Evolutionary conservation across 1,140 invertebrate genomes (phyloP).

Genomic region (Lordiphosa clarofinis): DNA sequence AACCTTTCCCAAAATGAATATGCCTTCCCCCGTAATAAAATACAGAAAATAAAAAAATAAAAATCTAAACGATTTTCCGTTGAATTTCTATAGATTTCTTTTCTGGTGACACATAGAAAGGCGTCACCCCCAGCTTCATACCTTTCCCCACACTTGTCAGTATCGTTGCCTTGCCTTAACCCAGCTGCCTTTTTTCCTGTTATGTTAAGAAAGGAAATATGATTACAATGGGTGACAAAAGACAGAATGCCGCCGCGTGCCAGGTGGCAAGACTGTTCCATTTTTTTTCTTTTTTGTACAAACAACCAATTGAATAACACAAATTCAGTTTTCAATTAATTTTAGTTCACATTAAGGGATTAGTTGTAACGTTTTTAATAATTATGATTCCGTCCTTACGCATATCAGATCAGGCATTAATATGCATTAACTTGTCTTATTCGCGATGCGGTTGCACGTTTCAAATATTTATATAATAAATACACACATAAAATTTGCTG

Average conservation of each 20-base stretch:
- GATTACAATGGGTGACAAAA: slow-evolving; percentile 67
- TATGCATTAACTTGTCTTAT: slow-evolving; percentile 18
- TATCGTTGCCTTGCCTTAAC: neutral
- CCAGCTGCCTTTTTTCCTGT: slow-evolving; percentile 35
- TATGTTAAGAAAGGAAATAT: slow-evolving; percentile 41
- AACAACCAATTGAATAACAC: neutral
- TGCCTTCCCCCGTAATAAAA: no score
- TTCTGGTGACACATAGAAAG: slow-evolving; percentile 1
- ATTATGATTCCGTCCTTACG: neutral
- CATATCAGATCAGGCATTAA: slow-evolving; percentile 34
- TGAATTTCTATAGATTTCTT: slow-evolving; percentile 29
- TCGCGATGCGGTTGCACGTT: slow-evolving; percentile 20
- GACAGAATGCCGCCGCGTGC: slow-evolving; percentile 28
- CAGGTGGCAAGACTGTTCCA: slow-evolving; percentile 46
- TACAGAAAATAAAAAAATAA: no score
- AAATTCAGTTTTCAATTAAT: slow-evolving; percentile 1
- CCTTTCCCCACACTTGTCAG: neutral
- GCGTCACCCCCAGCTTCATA: slow-evolving; percentile 1
- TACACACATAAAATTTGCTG: slow-evolving; percentile 20
- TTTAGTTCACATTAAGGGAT: neutral
- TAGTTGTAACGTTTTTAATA: no score
- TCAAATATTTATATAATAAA: slow-evolving; percentile 14
- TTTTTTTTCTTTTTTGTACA: neutral
- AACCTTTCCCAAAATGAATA: no score
- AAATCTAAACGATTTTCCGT: slow-evolving; percentile 12